Percentiles rank a stretch among this genome's conserved stretches.
Conservation (phyloP, 2,113 vertebrate genomes). For the Leucosticte australis region DNA sequence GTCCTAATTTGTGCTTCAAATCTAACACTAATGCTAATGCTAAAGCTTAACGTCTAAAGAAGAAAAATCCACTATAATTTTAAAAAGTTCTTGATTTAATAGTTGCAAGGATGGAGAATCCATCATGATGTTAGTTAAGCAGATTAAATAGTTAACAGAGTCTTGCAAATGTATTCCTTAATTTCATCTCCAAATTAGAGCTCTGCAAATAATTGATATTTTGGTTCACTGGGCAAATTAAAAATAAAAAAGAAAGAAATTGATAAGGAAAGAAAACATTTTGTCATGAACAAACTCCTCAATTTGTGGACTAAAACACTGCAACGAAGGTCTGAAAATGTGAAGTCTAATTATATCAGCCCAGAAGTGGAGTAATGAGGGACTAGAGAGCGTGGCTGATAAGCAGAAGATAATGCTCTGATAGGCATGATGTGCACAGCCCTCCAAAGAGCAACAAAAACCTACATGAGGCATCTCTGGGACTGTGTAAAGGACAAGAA, state of each 20-base stretch:
- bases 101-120: neutral
- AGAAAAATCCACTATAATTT: neutral
- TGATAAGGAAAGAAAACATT: constrained; percentile 29
- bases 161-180: neutral
- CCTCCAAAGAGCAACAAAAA: neutral
- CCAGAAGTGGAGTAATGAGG: neutral
- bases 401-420: neutral
- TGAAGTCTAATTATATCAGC: neutral
- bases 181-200: constrained; percentile 16
- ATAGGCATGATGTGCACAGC: neutral
- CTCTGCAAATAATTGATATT: constrained; percentile 22
- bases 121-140: neutral
- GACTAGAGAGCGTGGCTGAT: neutral
- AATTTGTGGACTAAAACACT: neutral
- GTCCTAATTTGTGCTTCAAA: neutral
- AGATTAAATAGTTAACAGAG: constrained; percentile 6
- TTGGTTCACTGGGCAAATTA: constrained; percentile 34
- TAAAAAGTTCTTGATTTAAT: neutral
- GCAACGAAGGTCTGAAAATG: neutral
- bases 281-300: neutral
- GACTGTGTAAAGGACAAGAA: neutral
- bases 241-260: constrained; percentile 13
- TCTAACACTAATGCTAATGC: neutral
- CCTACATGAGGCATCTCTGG: neutral
- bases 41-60: neutral